Evolutionary conservation across 2,888 invertebrate genomes (phyloP).

Genomic region (Osmoderma eremita): DNA sequence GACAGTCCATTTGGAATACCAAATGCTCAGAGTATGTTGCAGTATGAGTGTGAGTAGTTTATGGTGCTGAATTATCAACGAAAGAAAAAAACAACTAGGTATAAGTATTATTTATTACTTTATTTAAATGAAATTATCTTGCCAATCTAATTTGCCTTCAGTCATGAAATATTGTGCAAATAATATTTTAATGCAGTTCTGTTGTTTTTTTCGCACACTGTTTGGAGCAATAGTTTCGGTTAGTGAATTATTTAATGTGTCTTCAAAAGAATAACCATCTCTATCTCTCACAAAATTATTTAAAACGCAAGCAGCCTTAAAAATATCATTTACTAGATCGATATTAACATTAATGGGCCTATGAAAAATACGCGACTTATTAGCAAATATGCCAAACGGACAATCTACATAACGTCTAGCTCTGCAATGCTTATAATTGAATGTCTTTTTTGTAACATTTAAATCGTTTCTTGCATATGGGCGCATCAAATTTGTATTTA

Average conservation of each 20-base stretch:
- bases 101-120: constrained; percentile 8
- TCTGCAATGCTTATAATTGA: constrained; percentile 18
- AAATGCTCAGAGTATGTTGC: neutral
- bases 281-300: constrained; percentile 26
- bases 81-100: constrained; percentile 21
- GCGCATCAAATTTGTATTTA: constrained; percentile 16
- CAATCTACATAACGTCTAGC: constrained; percentile 21
- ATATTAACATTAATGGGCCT: constrained; percentile 15
- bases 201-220: constrained; percentile 14
- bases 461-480: constrained; percentile 20
- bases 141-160: constrained; percentile 21
- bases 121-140: constrained; percentile 14
- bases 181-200: constrained; percentile 28
- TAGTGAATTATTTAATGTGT: constrained; percentile 12
- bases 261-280: constrained; percentile 26
- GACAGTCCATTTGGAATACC: constrained; percentile 4
- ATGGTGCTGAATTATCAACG: constrained; percentile 23
- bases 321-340: constrained; percentile 13
- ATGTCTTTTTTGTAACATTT: constrained; percentile 14
- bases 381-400: constrained; percentile 17
- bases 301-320: constrained; percentile 23
- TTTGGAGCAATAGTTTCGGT: constrained; percentile 21
- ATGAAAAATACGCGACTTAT: constrained; percentile 24
- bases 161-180: constrained; percentile 26
- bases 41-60: neutral